A percentile compares a stretch with the other conserved stretches of the same genome.
Conservation (phyloP, 1,140 invertebrate genomes). For the Linepithema humile region DNA sequence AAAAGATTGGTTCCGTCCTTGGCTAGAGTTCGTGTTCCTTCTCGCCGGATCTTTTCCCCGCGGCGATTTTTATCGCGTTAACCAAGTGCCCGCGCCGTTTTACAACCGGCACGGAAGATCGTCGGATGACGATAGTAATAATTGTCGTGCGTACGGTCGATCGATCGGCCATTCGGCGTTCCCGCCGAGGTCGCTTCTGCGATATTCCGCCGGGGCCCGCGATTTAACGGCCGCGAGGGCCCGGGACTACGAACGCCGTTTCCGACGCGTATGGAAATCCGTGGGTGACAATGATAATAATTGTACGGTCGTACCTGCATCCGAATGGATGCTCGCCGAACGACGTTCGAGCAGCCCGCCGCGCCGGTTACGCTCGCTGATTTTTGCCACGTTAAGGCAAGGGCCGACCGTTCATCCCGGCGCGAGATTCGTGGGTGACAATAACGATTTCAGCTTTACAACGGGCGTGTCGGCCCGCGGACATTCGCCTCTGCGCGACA, state of each 20-base stretch:
- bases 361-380: slow-evolving; percentile 19
- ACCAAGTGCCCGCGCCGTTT: slow-evolving; percentile 57
- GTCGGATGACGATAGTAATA: slow-evolving; percentile 63
- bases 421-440: slow-evolving; percentile 65
- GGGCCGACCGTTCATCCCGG: slow-evolving; percentile 19
- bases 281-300: slow-evolving; percentile 73
- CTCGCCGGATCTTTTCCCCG: background rate
- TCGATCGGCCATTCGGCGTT: slow-evolving; percentile 46
- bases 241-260: background rate
- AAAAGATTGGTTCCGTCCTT: background rate
- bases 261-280: slow-evolving; percentile 65
- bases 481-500: slow-evolving; percentile 10
- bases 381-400: background rate
- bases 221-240: slow-evolving; percentile 27
- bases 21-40: background rate
- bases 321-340: slow-evolving; percentile 32
- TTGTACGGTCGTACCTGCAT: slow-evolving; percentile 42
- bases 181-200: slow-evolving; percentile 9
- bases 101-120: slow-evolving; percentile 56
- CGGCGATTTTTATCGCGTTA: slow-evolving; percentile 59
- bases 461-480: slow-evolving; percentile 22
- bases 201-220: background rate
- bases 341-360: background rate
- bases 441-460: slow-evolving; percentile 63
- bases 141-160: slow-evolving; percentile 59